phyloP scores from a whole-genome alignment of 1,140 invertebrate species.

The Paramacrobiotus metropolitanus region DNA sequence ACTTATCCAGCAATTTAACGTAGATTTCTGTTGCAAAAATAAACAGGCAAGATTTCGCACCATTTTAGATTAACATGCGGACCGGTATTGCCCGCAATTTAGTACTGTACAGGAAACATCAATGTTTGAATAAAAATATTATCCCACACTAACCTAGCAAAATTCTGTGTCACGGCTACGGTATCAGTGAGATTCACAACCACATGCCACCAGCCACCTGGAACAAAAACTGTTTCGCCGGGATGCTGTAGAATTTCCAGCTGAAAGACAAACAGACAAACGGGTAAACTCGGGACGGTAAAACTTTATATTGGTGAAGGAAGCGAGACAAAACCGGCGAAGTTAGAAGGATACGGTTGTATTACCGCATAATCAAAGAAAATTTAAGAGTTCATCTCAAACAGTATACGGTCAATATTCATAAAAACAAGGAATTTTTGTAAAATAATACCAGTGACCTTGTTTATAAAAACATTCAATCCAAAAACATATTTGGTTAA shows the following conservation, averaged over 20 bases:
- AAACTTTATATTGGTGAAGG: no score
- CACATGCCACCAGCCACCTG: conserved; percentile 95
- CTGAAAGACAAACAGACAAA: conserved; percentile 21
- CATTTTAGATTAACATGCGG: no score
- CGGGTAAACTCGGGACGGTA: no score
- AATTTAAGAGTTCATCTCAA: no score
- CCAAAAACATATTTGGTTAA: no score
- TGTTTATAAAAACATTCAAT: no score
- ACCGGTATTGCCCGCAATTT: no score
- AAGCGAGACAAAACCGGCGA: background rate
- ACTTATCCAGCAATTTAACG: background rate
- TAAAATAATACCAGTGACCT: no score
- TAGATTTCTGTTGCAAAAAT: background rate
- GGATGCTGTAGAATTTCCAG: conserved; percentile 88
- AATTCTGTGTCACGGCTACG: conserved; percentile 93
- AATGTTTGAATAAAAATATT: background rate
- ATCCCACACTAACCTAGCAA: conserved; percentile 20
- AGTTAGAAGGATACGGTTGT: conserved; percentile 7
- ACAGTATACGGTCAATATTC: no score
- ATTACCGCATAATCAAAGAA: background rate
- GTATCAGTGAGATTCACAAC: conserved; percentile 87
- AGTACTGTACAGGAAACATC: no score
- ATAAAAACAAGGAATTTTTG: no score
- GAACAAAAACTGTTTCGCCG: conserved; percentile 94
- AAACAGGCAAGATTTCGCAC: background rate